Evolutionary conservation across 2,797 vertebrate species (phyloP), one percentile per base, ranked within the genome.

Genomic region (Mus minutoides): DNA sequence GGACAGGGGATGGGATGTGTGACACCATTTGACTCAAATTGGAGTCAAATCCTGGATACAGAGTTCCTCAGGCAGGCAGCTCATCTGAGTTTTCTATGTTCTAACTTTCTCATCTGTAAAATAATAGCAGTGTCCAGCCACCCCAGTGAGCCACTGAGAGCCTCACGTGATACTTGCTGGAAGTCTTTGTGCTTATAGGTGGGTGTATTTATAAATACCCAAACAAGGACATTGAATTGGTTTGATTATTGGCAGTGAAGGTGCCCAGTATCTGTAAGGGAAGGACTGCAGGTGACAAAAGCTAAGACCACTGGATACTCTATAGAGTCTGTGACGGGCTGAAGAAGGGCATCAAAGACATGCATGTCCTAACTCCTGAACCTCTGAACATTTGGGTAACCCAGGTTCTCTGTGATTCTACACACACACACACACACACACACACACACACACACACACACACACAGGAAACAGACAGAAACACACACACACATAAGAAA

Each of bases 341-440:
- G 31, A 77, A 60, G 19, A 69, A n/a, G 37, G 40, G 34, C 10
- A 13, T 16, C 26, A 6, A 64, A 83, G 24, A 37, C 19, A 69
- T 2, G 2, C 4, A 85, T 7, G 22, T 22, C 2, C 7, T 52
- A 69, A 60, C 58, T 71, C 14, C 16, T 12, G 8, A 58, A 46
- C 22, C 56, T 85, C 12, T 60, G n/a, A 79, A 62, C 12, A 76
- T 31, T 94, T 64, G 2, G 19, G 16, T 80, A 40, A 89, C 89
- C 43, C 88, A 84, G 69, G 37, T 60, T 85, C 29, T 93, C 11
- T 73, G 60, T 3, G 64, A 92, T 80, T 90, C 69, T n/a, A 92
- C 14, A 67, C 62, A 69, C 34, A 67, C 64, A 67, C 14, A 69
- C 31, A 69, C 14, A 60, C 8, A 31, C 7, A 46, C 43, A 37